These are phyloP conservation scores for Drosophila testacea DNA, from an alignment of 2,888 invertebrate species.

Conservation along the genomic window DNA sequence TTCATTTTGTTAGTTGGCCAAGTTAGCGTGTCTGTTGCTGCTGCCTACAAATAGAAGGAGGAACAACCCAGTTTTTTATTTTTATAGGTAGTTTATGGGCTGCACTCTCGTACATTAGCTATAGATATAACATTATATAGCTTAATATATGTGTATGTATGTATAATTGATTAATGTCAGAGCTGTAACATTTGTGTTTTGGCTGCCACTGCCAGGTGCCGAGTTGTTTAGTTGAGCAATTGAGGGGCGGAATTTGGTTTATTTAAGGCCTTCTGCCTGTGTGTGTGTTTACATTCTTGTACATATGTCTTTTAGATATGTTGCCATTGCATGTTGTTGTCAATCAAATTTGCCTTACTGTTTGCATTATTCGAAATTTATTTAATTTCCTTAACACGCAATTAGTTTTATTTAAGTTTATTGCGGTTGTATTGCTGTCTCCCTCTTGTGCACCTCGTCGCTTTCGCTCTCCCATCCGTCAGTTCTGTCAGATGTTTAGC, in stretches of 20 bases:
- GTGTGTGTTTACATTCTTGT: conserved; percentile 15
- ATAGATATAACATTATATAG: conserved; percentile 10
- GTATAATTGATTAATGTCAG: conserved; percentile 70
- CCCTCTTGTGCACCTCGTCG: conserved; percentile 29
- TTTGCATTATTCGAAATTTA: conserved; percentile 78
- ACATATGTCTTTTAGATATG: conserved; percentile 32
- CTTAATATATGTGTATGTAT: conserved; percentile 34
- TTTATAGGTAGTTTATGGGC: conserved; percentile 31
- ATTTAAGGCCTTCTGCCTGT: conserved; percentile 3
- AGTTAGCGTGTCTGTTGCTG: conserved; percentile 65
- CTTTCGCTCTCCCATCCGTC: conserved; percentile 11
- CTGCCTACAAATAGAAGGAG: conserved; percentile 55
- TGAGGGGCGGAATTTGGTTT: conserved; percentile 16
- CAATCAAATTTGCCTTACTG: conserved; percentile 79
- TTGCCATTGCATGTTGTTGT: conserved; percentile 74
- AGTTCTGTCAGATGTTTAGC: conserved; percentile 69
- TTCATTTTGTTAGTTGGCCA: conserved; percentile 60
- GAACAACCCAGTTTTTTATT: conserved; percentile 61
- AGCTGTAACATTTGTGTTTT: conserved; percentile 69
- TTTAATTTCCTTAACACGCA: conserved; percentile 78
- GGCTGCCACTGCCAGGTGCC: conserved; percentile 59
- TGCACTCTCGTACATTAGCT: conserved; percentile 37
- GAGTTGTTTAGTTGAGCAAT: conserved; percentile 75
- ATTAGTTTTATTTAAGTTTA: conserved; percentile 81
- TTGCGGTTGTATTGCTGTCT: conserved; percentile 72